These are phyloP conservation scores for Oligia strigilis DNA, from an alignment of 2,888 invertebrate genomes.

Conservation along the genomic window DNA sequence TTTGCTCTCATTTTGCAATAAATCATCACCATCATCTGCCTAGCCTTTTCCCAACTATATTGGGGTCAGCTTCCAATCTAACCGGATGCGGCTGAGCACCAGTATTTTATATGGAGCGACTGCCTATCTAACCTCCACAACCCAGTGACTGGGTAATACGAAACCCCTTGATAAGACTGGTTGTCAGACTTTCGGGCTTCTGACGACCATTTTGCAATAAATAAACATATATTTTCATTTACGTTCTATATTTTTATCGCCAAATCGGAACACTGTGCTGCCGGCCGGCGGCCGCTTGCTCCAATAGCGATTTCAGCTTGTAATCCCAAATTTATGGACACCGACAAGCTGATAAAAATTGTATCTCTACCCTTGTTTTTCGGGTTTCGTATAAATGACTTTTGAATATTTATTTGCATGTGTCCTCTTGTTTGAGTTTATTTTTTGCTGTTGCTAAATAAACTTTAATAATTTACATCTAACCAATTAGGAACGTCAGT, in stretches of 20 bases:
- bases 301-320: conserved; percentile 81
- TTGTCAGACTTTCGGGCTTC: too few relatives aligned
- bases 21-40: neutral
- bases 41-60: too few relatives aligned
- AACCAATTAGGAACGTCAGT: neutral
- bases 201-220: conserved; percentile 6
- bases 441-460: neutral
- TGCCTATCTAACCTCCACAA: too few relatives aligned
- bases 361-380: conserved; percentile 81
- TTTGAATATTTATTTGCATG: conserved; percentile 39
- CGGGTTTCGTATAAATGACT: conserved; percentile 54
- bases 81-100: too few relatives aligned
- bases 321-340: conserved; percentile 87
- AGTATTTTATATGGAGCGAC: too few relatives aligned
- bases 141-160: too few relatives aligned
- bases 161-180: too few relatives aligned
- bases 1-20: too few relatives aligned
- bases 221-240: conserved; percentile 3
- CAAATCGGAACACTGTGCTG: conserved; percentile 24
- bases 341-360: conserved; percentile 85
- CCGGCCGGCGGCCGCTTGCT: conserved; percentile 72
- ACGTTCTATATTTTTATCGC: conserved; percentile 15
- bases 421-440: neutral
- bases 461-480: neutral
- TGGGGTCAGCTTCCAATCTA: too few relatives aligned